Evolutionary conservation across 1,140 invertebrate genomes (phyloP), one percentile per base, ranked within the genome.

Genomic region (Tigriopus japonicus): DNA sequence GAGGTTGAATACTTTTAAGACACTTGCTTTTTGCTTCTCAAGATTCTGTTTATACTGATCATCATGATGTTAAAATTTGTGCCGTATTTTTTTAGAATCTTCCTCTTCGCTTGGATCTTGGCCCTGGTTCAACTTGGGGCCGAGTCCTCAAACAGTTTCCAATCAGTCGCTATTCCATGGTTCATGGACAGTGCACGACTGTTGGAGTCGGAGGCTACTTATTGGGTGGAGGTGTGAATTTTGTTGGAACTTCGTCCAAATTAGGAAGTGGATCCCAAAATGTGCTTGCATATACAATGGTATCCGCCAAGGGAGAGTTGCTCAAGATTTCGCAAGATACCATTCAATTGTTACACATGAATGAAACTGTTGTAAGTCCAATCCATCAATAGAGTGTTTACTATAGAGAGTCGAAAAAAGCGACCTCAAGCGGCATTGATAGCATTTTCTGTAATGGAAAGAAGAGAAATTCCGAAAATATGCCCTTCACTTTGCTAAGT

Each of bases 151-250:
- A 49, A 12, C n/a, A 17, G 6, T 17, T 49, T 21, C 45, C 45
- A 6, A 15, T 21, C n/a, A 49, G n/a, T 10, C 23, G 15, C 2
- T 40, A 28, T 42, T 40, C 23, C 56, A 35, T 35, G n/a, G 15
- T 41, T 42, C 56, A 58, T 58, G 56, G 56, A 3, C 56, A 58
- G 17, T 58, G 56, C 21, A 14, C 23, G 9, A 58, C 23, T 42
- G 56, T 58, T 58, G 56, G 56, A 28, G 56, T 58, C 2, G 56
- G 56, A 52, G 56, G 56, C 1, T 58, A 40, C 40, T 10, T 58
- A 6, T 23, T 58, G 17, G 56, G 56, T 3, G 56, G 56, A 40
- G 56, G 56, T 7, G 56, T 58, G n/a, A 58, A 58, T n/a, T 28
- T 23, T 24, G 23, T 58, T 1, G 56, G 56, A 1, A 58, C 56